Base-by-base conservation (phyloP, 2,113 vertebrate species). In the Meriones unguiculatus region DNA sequence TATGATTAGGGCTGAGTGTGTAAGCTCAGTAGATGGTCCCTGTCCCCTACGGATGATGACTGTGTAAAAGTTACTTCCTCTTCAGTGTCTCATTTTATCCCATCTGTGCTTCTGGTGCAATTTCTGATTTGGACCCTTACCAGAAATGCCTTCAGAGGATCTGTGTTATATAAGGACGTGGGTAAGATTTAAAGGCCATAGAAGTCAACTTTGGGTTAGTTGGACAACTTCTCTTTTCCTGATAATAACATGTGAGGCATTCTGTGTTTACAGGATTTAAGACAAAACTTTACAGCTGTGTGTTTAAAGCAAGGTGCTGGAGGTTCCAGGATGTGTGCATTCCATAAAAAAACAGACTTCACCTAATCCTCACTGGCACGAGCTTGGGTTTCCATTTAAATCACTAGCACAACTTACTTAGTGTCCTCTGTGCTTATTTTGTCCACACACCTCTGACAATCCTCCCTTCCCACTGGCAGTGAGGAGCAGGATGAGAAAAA, bases 311-410 rank as follows among this genome's bases (percentile, higher is more conserved):
- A 64, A 54, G 69, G 78, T 59, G 30, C 46, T 87, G 18, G 80
- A 69, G n/a, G 6, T 25, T 25, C 35, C 54, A 4, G 15, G 32
- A 72, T 50, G 12, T 75, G 57, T 59, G 5, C 17, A 65, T 93
- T 78, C 65, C 25, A 62, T 91, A 75, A 95, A 89, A 95, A 89
- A 93, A 67, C 41, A 84, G 41, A 17, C 78, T 93, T 77, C n/a
- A 46, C 57, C 69, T 95, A 93, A 90, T 80, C n/a, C 57, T 35
- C n/a, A 5, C 8, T 70, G 77, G 76, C 0, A 0, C 86, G 62
- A 86, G 72, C 76, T 14, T 67, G 50, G 57, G n/a, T 38, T 86
- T 95, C 77, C 77, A 38, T 89, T 94, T 84, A 59, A 95, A 88
- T 41, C 50, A 78, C 50, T 65, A 5, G 6, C 14, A 77, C 50